Conservation (phyloP, 2,113 vertebrate genomes). For the Panurus biarmicus region DNA sequence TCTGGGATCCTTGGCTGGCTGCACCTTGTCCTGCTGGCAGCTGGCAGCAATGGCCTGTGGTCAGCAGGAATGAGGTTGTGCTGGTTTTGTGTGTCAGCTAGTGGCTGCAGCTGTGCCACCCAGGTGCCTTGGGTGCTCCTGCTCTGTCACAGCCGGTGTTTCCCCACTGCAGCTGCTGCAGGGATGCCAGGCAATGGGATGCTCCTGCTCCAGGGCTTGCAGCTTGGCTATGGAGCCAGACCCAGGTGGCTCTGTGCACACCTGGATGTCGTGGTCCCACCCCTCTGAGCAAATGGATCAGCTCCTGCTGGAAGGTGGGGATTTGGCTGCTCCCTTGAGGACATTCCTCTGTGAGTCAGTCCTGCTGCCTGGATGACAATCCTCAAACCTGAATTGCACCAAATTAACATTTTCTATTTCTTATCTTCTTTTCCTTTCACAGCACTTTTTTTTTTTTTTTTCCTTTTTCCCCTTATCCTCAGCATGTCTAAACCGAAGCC, state of each 20-base stretch:
- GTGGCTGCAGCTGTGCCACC: not conserved
- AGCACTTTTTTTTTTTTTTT: not conserved
- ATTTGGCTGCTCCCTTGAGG: not conserved
- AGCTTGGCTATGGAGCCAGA: not conserved
- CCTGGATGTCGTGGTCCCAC: not conserved
- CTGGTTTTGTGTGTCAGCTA: not conserved
- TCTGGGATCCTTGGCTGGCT: not conserved
- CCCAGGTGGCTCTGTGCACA: too few species aligned
- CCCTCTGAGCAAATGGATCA: rapidly evolving
- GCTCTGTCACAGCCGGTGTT: rapidly evolving
- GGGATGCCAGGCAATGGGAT: not conserved
- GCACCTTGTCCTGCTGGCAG: not conserved
- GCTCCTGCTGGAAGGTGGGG: not conserved
- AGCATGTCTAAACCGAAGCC: not conserved
- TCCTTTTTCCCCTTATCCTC: not conserved
- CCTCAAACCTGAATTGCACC: not conserved
- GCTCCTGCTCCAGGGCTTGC: rapidly evolving
- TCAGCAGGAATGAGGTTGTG: not conserved
- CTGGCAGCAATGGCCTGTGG: not conserved
- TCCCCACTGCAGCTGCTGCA: not conserved
- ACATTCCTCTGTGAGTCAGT: rapidly evolving
- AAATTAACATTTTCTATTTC: not conserved
- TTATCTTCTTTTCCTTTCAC: not conserved
- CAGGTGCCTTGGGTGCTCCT: not conserved
- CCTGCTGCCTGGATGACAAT: not conserved